These are phyloP conservation scores for Dermolepida albohirtum DNA, from an alignment of 2,888 invertebrate species.

Conservation along the genomic window DNA sequence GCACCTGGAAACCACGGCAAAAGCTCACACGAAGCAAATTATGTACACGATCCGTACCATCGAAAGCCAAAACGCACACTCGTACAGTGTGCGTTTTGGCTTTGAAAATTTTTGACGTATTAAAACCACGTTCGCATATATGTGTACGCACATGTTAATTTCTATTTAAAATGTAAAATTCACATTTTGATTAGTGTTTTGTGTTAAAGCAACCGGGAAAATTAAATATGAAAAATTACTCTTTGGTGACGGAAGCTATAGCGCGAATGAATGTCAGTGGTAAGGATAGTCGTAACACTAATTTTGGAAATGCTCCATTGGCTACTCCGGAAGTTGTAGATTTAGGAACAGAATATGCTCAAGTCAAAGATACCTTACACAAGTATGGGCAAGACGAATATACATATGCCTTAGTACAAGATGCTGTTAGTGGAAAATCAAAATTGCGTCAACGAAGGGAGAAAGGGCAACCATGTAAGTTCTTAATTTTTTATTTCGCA, in stretches of 20 bases:
- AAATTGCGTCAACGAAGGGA: conserved; percentile 73
- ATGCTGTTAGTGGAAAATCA: conserved; percentile 72
- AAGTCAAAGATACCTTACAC: conserved; percentile 72
- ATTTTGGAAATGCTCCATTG: conserved; percentile 77
- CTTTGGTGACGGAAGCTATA: conserved; percentile 88
- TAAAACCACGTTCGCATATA: no score
- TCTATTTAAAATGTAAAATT: no score
- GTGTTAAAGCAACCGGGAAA: conserved; percentile 83
- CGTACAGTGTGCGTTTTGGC: no score
- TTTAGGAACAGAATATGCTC: conserved; percentile 80
- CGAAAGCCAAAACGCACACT: no score
- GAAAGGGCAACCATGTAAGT: conserved; percentile 74
- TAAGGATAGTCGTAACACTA: conserved; percentile 66
- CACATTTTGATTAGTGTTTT: conserved; percentile 9
- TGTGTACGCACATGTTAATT: no score
- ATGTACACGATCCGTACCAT: no score
- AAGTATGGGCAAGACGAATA: conserved; percentile 71
- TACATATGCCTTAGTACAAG: conserved; percentile 76
- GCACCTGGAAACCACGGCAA: no score
- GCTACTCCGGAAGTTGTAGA: conserved; percentile 83
- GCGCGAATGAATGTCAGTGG: conserved; percentile 76
- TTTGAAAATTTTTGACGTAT: no score
- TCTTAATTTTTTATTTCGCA: not conserved
- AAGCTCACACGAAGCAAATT: no score
- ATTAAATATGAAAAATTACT: conserved; percentile 89